These are phyloP conservation scores for Eristalinus aeneus DNA, from an alignment of 2,888 invertebrate genomes.

Conservation along the genomic window DNA sequence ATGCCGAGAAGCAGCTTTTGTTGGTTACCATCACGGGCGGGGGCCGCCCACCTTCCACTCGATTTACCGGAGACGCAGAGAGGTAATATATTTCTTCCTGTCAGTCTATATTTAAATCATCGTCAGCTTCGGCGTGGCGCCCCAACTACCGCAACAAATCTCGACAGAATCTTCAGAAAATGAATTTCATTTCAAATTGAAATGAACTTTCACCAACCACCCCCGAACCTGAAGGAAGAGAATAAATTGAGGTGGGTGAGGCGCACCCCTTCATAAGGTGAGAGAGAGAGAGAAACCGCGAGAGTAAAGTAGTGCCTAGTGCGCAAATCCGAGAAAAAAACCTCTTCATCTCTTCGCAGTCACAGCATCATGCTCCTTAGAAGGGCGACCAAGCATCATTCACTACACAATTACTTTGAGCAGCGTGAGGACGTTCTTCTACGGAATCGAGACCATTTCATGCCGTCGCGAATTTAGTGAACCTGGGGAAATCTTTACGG, in stretches of 20 bases:
- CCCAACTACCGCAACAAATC: constrained; percentile 3
- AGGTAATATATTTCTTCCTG: neutral
- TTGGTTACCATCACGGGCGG: neutral
- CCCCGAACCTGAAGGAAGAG: neutral
- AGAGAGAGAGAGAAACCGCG: neutral
- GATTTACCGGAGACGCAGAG: neutral
- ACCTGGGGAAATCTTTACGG: constrained; percentile 53
- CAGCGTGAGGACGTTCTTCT: constrained; percentile 47
- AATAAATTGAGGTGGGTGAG: neutral
- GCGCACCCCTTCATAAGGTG: neutral
- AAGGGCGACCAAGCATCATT: constrained; percentile 43
- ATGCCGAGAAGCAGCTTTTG: neutral
- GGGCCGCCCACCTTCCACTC: neutral
- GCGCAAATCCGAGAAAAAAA: constrained; percentile 46
- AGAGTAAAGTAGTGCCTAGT: neutral
- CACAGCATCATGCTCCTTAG: constrained; percentile 37
- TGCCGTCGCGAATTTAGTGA: constrained; percentile 46
- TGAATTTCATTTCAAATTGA: constrained; percentile 36
- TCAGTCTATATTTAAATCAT: constrained; percentile 21
- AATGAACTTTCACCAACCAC: constrained; percentile 36
- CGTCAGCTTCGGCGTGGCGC: neutral
- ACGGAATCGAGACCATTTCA: constrained; percentile 56
- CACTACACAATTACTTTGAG: constrained; percentile 57
- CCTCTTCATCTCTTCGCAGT: constrained; percentile 11
- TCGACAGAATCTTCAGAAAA: constrained; percentile 16